These are phyloP conservation scores for Rhyacophila evoluta DNA, from an alignment of 2,888 invertebrate species.

Conservation along the genomic window DNA sequence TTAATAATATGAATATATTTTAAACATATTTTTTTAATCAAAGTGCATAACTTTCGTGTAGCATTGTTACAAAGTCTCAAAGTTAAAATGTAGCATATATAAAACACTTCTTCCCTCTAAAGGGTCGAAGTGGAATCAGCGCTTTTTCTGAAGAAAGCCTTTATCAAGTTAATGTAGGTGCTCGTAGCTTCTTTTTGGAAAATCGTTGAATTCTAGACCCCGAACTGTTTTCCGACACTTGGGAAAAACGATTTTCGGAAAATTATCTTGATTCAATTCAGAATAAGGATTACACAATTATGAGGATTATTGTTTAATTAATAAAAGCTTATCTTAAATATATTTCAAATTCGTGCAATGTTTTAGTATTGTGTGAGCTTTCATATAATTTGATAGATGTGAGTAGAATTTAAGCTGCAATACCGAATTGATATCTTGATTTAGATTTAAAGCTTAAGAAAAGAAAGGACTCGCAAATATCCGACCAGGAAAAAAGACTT, in stretches of 20 bases:
- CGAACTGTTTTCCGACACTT: not conserved
- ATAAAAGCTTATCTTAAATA: too few species aligned
- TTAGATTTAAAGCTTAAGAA: too few species aligned
- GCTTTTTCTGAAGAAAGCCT: conserved; percentile 7
- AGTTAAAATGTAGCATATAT: not conserved
- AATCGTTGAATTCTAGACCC: conserved; percentile 22
- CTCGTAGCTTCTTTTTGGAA: not conserved
- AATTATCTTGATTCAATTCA: conserved; percentile 6
- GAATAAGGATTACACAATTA: not conserved
- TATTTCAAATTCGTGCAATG: too few species aligned
- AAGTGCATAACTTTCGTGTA: not conserved
- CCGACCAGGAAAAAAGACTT: too few species aligned
- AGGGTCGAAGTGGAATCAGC: not conserved
- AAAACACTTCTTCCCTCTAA: not conserved
- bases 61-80: not conserved
- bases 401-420: too few species aligned
- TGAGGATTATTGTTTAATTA: too few species aligned
- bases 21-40: not conserved
- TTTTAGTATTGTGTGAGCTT: too few species aligned
- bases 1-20: too few species aligned
- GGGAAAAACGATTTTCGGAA: not conserved
- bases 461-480: too few species aligned
- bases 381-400: too few species aligned
- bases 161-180: conserved; percentile 11
- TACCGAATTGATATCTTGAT: too few species aligned